Evolutionary conservation across 2,797 vertebrate species (phyloP).

Genomic region (Galaxias olidus): DNA sequence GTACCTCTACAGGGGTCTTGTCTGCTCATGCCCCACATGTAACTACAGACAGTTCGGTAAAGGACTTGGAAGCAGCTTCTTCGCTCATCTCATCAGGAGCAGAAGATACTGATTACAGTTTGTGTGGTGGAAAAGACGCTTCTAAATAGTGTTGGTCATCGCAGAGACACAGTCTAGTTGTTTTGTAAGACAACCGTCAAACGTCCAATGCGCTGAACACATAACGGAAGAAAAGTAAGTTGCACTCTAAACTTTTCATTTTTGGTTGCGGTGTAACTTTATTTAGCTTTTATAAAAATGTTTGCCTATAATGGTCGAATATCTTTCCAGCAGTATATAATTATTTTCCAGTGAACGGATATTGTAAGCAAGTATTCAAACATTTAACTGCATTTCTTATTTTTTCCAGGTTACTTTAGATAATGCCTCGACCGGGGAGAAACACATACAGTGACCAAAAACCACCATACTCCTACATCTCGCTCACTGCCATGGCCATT

Average conservation of each 20-base stretch:
- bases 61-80: slow-evolving; percentile 95
- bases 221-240: not conserved
- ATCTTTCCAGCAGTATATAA: too few relatives aligned
- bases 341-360: too few relatives aligned
- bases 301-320: too few relatives aligned
- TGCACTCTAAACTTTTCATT: too few relatives aligned
- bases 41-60: slow-evolving; percentile 96
- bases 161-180: slow-evolving; percentile 58
- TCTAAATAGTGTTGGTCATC: slow-evolving; percentile 46
- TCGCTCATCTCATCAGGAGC: slow-evolving; percentile 80
- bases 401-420: slow-evolving; percentile 8
- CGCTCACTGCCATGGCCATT: slow-evolving; percentile 97
- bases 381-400: too few relatives aligned
- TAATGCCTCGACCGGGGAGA: slow-evolving; percentile 94
- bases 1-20: slow-evolving; percentile 99
- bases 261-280: too few relatives aligned
- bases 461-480: slow-evolving; percentile 97
- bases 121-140: slow-evolving; percentile 53
- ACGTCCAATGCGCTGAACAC: not conserved
- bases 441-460: slow-evolving; percentile 99
- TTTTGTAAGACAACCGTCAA: slow-evolving; percentile 19
- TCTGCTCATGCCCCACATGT: slow-evolving; percentile 98
- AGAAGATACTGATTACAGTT: slow-evolving; percentile 48
- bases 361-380: too few relatives aligned
- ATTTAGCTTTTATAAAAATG: too few relatives aligned